Conservation (phyloP, 2,797 vertebrate species). For the Pangasius sanitwongsei region DNA sequence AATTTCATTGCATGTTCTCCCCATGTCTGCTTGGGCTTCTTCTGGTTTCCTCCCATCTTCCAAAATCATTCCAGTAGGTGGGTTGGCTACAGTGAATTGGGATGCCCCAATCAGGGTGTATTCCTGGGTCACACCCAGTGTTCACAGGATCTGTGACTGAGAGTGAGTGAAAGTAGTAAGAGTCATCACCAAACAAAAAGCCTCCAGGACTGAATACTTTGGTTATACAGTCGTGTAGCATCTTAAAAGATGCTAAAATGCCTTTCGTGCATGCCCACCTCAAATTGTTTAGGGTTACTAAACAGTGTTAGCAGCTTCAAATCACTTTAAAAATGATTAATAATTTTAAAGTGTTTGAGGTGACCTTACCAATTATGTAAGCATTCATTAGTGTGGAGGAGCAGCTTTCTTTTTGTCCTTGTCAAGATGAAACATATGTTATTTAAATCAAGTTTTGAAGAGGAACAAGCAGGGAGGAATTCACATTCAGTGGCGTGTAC, state of each 20-base stretch:
- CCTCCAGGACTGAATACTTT: background rate
- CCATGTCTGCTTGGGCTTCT: too few species aligned
- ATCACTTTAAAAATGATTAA: constrained; percentile 55
- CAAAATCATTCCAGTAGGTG: background rate
- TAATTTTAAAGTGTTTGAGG: constrained; percentile 58
- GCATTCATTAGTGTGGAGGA: constrained; percentile 57
- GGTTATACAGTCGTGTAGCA: background rate
- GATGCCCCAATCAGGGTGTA: background rate
- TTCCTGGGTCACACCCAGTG: background rate
- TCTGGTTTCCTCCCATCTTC: background rate
- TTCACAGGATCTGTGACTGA: background rate
- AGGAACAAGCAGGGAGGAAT: constrained; percentile 65
- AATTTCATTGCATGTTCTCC: background rate
- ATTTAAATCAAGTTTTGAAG: constrained; percentile 70
- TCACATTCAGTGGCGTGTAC: constrained; percentile 66
- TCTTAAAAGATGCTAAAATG: background rate
- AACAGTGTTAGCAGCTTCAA: constrained; percentile 1
- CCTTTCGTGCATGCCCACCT: background rate
- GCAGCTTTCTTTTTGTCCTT: constrained; percentile 64
- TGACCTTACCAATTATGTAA: constrained; percentile 68
- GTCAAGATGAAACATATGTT: constrained; percentile 69
- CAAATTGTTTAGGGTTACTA: constrained; percentile 22
- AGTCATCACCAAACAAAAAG: background rate
- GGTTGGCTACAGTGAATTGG: background rate
- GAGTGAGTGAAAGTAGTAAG: background rate